These are phyloP conservation scores for Eupeodes luniger DNA, from an alignment of 2,888 invertebrate genomes.

Conservation along the genomic window DNA sequence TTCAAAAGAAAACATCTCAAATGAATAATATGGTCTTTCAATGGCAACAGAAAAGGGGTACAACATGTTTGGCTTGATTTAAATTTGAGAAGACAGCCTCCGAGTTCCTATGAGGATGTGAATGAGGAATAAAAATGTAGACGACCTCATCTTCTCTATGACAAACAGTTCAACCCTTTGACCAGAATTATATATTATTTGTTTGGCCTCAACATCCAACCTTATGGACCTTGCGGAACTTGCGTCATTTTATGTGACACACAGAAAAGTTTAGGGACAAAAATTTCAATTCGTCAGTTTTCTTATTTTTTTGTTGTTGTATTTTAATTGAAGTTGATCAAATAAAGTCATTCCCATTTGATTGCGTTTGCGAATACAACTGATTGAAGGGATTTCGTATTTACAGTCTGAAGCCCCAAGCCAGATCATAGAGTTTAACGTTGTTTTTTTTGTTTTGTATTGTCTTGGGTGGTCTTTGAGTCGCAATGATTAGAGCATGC, in stretches of 20 bases:
- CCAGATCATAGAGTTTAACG: conserved; percentile 52
- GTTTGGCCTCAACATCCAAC: conserved; percentile 53
- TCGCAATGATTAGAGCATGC: neutral
- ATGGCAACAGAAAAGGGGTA: conserved; percentile 61
- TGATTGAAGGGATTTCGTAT: conserved; percentile 64
- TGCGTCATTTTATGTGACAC: conserved; percentile 49
- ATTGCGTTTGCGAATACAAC: conserved; percentile 74
- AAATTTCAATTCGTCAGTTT: neutral
- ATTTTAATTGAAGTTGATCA: conserved; percentile 74
- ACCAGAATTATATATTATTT: conserved; percentile 31
- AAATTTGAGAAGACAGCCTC: neutral
- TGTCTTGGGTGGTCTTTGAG: conserved; percentile 64
- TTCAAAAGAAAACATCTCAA: neutral
- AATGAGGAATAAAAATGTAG: neutral
- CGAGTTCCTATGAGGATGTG: conserved; percentile 42
- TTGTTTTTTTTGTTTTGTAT: neutral
- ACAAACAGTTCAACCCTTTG: conserved; percentile 55
- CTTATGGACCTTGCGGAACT: conserved; percentile 42
- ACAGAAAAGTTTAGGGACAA: conserved; percentile 15
- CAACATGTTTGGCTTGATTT: conserved; percentile 50
- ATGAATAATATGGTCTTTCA: conserved; percentile 2
- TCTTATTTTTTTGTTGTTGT: neutral
- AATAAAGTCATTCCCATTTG: conserved; percentile 71
- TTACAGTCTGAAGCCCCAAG: neutral
- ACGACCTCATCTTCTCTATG: conserved; percentile 39